These are phyloP conservation scores for Littorina saxatilis DNA, from an alignment of 1,140 invertebrate species.

Conservation along the genomic window DNA sequence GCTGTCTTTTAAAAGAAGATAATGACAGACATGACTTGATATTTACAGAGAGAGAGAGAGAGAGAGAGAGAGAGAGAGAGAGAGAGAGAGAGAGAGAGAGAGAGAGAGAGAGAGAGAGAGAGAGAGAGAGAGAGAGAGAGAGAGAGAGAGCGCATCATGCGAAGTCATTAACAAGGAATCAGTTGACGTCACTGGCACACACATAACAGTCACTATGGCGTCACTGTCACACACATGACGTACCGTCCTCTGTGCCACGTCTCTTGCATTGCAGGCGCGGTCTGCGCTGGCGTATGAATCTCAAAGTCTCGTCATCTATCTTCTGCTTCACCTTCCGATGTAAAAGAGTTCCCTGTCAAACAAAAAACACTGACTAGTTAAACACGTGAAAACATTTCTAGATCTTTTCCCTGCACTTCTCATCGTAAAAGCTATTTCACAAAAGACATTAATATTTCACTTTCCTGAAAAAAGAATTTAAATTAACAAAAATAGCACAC, in stretches of 20 bases:
- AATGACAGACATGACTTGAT: too few species aligned
- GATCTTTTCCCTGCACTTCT: too few species aligned
- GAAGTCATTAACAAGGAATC: too few species aligned
- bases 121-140: slow-evolving; percentile 8
- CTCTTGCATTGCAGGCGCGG: slow-evolving; percentile 63
- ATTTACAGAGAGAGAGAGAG: background rate
- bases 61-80: background rate
- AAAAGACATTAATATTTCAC: too few species aligned
- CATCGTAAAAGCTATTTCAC: too few species aligned
- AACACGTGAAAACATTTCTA: too few species aligned
- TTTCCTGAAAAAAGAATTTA: too few species aligned
- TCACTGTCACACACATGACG: background rate
- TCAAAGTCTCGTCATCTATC: slow-evolving; percentile 73
- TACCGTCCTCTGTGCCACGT: background rate
- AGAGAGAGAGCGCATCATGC: background rate
- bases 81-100: slow-evolving; percentile 3
- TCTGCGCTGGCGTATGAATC: slow-evolving; percentile 71
- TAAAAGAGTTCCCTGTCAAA: slow-evolving; percentile 69
- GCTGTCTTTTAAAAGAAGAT: too few species aligned
- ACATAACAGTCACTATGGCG: background rate
- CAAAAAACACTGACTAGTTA: slow-evolving; percentile 5
- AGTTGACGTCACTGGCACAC: too few species aligned
- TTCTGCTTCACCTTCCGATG: slow-evolving; percentile 65
- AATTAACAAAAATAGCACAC: too few species aligned
- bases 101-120: slow-evolving; percentile 19